Conservation (phyloP, 2,888 invertebrate species). For the Leucophora obtusa region DNA sequence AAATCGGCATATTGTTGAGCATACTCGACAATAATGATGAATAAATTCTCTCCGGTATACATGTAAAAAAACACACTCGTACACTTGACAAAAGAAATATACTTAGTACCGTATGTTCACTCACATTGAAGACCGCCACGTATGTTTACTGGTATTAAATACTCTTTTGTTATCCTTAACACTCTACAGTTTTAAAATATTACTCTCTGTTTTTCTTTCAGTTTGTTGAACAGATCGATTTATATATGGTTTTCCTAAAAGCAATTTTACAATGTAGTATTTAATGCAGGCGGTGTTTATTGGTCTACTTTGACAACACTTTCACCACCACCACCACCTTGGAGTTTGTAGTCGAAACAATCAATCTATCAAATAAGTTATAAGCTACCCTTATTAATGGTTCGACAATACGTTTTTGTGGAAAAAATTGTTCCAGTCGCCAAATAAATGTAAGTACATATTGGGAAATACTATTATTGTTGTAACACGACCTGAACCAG, state of each 20-base stretch:
- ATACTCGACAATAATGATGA: constrained; percentile 67
- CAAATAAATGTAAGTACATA: constrained; percentile 71
- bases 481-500: constrained; percentile 67
- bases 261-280: not conserved
- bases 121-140: constrained; percentile 59
- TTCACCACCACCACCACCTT: constrained; percentile 41
- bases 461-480: constrained; percentile 68
- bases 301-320: not conserved
- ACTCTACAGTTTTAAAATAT: constrained; percentile 67
- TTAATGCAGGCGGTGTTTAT: not conserved
- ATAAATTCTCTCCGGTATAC: constrained; percentile 59
- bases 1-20: constrained; percentile 77
- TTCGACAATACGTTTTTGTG: constrained; percentile 76
- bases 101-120: constrained; percentile 76
- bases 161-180: constrained; percentile 41
- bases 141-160: constrained; percentile 60
- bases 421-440: constrained; percentile 72
- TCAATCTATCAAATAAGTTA: constrained; percentile 60
- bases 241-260: not conserved
- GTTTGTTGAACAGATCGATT: constrained; percentile 1
- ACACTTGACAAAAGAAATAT: constrained; percentile 66
- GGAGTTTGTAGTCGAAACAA: constrained; percentile 21
- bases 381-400: constrained; percentile 63
- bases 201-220: constrained; percentile 58
- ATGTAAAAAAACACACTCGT: constrained; percentile 67